Evolutionary conservation across 1,140 invertebrate genomes (phyloP).

Genomic region (Cecropterus lyciades): DNA sequence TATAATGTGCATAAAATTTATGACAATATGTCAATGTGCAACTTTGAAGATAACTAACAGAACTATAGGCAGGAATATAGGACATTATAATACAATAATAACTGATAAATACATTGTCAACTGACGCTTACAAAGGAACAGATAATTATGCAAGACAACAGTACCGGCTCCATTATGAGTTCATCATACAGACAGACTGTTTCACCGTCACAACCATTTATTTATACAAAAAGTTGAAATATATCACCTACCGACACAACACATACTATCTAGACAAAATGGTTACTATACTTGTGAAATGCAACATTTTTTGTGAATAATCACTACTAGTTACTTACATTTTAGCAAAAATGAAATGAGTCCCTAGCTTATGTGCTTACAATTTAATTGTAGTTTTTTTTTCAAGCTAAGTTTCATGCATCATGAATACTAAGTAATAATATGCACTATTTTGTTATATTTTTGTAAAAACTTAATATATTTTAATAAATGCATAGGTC

Average conservation of each 20-base stretch:
- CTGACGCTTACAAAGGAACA: constrained; percentile 20
- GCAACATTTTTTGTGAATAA: background rate
- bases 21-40: constrained; percentile 34
- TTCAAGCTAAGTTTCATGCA: no score
- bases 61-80: constrained; percentile 33
- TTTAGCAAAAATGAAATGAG: background rate
- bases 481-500: no score
- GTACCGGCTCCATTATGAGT: background rate
- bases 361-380: background rate
- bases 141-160: constrained; percentile 6
- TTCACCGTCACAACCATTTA: constrained; percentile 1
- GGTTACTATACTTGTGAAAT: background rate
- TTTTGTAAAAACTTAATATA: no score
- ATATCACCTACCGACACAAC: background rate
- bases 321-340: background rate
- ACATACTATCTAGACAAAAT: background rate
- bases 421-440: no score
- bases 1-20: constrained; percentile 36
- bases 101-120: constrained; percentile 21
- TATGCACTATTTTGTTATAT: no score
- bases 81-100: constrained; percentile 19
- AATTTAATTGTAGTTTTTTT: no score
- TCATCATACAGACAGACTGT: constrained; percentile 2
- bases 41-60: constrained; percentile 37
- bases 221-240: background rate